phyloP scores from a whole-genome alignment of 2,113 vertebrate species.

The Pseudorasbora parva region DNA sequence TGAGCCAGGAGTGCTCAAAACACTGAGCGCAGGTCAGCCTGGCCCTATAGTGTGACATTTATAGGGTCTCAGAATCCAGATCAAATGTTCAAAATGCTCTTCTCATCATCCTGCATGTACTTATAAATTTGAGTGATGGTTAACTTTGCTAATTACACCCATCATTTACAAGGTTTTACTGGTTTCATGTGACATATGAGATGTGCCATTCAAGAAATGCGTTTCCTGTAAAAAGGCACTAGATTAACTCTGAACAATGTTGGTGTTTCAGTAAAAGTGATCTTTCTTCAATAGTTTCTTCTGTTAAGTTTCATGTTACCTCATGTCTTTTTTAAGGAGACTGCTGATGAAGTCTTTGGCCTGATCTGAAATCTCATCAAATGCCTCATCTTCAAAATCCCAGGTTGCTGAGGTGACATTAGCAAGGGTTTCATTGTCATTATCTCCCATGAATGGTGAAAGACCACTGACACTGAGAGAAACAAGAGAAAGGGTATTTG shows the following conservation, averaged over 20 bases:
- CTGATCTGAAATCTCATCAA: conserved; percentile 89
- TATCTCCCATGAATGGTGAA: conserved; percentile 92
- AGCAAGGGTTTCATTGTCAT: conserved; percentile 87
- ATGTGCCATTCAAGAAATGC: background rate
- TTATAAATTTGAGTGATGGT: background rate
- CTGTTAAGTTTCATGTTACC: conserved; percentile 66
- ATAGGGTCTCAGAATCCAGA: background rate
- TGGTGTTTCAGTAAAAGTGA: background rate
- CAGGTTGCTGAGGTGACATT: conserved; percentile 89
- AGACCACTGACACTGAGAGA: conserved; percentile 84
- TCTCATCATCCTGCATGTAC: background rate
- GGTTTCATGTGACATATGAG: too few relatives aligned
- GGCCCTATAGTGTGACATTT: conserved; percentile 65
- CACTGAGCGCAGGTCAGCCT: conserved; percentile 90
- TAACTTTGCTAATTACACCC: background rate
- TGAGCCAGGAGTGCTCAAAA: conserved; percentile 92
- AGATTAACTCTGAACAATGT: background rate
- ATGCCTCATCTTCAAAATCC: conserved; percentile 91
- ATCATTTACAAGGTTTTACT: background rate
- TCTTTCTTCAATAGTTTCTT: background rate
- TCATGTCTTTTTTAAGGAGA: conserved; percentile 88
- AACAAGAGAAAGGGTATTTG: background rate
- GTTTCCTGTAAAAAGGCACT: background rate
- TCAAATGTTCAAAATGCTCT: background rate
- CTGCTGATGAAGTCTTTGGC: conserved; percentile 88